phyloP scores from a whole-genome alignment of 2,888 invertebrate genomes.

The Rambutsinella grinnellia region DNA sequence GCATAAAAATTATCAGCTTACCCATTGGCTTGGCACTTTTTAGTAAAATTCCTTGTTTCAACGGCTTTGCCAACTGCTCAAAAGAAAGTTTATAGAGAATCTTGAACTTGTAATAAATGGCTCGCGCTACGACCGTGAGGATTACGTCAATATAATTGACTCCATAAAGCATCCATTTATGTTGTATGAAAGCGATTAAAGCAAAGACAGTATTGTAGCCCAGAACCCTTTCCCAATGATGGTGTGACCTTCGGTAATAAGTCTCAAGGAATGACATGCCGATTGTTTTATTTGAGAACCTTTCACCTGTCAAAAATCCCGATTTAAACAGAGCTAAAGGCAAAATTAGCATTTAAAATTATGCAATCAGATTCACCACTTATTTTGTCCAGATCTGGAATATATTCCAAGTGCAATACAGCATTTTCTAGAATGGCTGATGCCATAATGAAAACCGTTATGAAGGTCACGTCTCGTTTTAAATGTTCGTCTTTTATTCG shows the following conservation, averaged over 20 bases:
- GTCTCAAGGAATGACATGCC: slow-evolving; percentile 22
- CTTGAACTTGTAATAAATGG: slow-evolving; percentile 55
- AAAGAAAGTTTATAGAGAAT: slow-evolving; percentile 19
- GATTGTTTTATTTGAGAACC: slow-evolving; percentile 10
- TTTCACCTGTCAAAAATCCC: neutral
- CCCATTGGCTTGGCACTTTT: slow-evolving; percentile 5
- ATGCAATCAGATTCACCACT: slow-evolving; percentile 27
- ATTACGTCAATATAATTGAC: slow-evolving; percentile 54
- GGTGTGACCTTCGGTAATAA: slow-evolving; percentile 40
- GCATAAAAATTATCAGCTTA: neutral
- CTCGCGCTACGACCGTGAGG: slow-evolving; percentile 48
- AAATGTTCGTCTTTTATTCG: slow-evolving; percentile 21
- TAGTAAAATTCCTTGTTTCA: slow-evolving; percentile 2
- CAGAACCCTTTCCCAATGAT: slow-evolving; percentile 20
- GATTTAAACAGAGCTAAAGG: no score
- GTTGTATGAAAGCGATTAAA: slow-evolving; percentile 34
- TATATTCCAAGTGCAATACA: slow-evolving; percentile 40
- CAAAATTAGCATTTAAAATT: neutral
- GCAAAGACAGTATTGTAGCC: slow-evolving; percentile 41
- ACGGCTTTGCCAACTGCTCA: slow-evolving; percentile 33
- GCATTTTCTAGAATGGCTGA: slow-evolving; percentile 52
- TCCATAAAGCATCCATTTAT: slow-evolving; percentile 49
- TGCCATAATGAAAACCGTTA: slow-evolving; percentile 13
- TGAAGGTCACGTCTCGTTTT: slow-evolving; percentile 20
- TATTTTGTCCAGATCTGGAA: slow-evolving; percentile 24